Conservation (phyloP, 2,888 invertebrate species). For the Xestia xanthographa region DNA sequence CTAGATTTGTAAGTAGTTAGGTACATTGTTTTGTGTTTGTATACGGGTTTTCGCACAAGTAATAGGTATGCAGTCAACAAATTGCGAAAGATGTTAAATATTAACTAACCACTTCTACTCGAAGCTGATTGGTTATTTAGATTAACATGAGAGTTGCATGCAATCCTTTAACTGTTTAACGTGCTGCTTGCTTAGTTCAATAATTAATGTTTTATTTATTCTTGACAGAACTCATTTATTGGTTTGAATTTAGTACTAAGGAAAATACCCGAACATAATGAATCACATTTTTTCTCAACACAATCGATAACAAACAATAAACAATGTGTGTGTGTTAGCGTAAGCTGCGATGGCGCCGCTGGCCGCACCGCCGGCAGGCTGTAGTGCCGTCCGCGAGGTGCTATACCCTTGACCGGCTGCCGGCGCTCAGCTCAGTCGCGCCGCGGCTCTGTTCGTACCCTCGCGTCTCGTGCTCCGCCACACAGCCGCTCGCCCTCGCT, state of each 20-base stretch:
- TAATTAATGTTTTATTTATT: slow-evolving; percentile 8
- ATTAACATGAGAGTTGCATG: slow-evolving; percentile 34
- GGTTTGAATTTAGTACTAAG: background rate
- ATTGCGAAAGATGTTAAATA: slow-evolving; percentile 46
- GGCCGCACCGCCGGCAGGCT: slow-evolving; percentile 35
- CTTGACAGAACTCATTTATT: slow-evolving; percentile 12
- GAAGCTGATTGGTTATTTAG: slow-evolving; percentile 35
- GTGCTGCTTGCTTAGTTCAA: background rate
- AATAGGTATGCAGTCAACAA: slow-evolving; percentile 23
- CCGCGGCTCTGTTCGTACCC: slow-evolving; percentile 83
- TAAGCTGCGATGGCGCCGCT: slow-evolving; percentile 42
- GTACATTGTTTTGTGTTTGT: slow-evolving; percentile 29
- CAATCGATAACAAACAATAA: slow-evolving; percentile 27
- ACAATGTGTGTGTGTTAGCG: slow-evolving; percentile 21
- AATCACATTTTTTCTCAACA: slow-evolving; percentile 10
- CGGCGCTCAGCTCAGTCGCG: slow-evolving; percentile 84
- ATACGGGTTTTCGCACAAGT: slow-evolving; percentile 20
- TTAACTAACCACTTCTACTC: slow-evolving; percentile 15
- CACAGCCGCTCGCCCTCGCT: slow-evolving; percentile 67
- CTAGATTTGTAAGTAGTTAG: slow-evolving; percentile 1
- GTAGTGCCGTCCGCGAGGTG: slow-evolving; percentile 70
- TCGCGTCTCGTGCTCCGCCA: slow-evolving; percentile 75
- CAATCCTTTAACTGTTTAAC: slow-evolving; percentile 3
- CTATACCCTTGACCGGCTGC: slow-evolving; percentile 83
- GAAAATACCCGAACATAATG: slow-evolving; percentile 8